These are phyloP conservation scores for Cassiopea xamachana DNA, from an alignment of 30 jellyfish, hydroid and myxozoan species.

Conservation along the genomic window DNA sequence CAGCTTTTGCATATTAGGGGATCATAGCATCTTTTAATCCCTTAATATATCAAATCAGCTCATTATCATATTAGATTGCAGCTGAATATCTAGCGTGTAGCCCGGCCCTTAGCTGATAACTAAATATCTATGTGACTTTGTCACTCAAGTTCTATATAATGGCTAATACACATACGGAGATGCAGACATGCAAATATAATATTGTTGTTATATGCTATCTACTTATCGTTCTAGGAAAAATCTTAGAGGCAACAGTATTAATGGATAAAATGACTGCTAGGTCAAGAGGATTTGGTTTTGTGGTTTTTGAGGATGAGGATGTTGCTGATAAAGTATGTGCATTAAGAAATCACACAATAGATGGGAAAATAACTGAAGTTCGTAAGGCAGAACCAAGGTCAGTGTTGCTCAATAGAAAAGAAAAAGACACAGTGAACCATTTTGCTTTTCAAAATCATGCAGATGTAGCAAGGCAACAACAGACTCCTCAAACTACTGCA, in stretches of 20 bases:
- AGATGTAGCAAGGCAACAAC: conserved; percentile 21
- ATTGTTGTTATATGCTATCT: not conserved
- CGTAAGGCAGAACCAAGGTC: conserved; percentile 94
- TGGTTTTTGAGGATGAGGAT: conserved; percentile 96
- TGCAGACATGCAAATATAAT: not conserved
- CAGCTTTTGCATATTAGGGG: no score
- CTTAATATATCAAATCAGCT: no score
- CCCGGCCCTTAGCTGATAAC: no score
- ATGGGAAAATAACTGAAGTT: conserved; percentile 79
- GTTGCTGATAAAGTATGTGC: conserved; percentile 92
- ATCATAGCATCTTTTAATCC: no score
- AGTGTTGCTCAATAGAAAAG: conserved; percentile 49
- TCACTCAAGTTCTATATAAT: no score
- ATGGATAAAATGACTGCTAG: conserved; percentile 71
- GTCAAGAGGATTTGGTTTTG: conserved; percentile 94
- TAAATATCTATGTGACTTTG: no score
- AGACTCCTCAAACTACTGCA: not conserved
- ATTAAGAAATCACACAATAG: conserved; percentile 72
- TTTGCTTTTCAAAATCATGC: conserved; percentile 3
- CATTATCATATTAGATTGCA: no score
- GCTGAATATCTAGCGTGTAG: no score
- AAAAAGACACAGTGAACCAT: conserved; percentile 29
- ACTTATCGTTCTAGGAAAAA: conserved; percentile 46
- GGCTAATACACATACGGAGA: not conserved
- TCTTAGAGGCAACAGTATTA: conserved; percentile 77